phyloP scores from a whole-genome alignment of 2,113 vertebrate species.

The Okapia johnstoni region DNA sequence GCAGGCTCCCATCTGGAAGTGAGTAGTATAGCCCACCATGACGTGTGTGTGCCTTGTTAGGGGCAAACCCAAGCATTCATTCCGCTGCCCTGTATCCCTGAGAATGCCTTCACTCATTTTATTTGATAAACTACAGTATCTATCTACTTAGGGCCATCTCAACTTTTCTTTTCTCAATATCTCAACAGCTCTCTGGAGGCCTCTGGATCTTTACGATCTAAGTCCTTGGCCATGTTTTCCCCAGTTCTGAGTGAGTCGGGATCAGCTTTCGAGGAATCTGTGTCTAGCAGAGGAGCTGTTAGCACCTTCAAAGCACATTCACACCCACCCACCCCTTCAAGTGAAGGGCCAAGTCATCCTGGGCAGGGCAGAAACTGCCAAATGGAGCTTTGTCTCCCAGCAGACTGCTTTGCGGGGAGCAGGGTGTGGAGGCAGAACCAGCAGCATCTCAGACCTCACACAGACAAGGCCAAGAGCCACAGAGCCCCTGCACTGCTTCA shows the following conservation, averaged over 20 bases:
- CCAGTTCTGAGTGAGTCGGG: not conserved
- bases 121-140: not conserved
- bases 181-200: not conserved
- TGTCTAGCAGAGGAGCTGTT: not conserved
- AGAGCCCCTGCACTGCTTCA: not conserved
- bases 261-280: slow-evolving; percentile 40
- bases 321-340: not conserved
- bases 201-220: not conserved
- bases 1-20: not conserved
- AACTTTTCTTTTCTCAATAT: not conserved
- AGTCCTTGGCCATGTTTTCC: not conserved
- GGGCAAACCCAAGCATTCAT: not conserved
- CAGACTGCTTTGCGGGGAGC: not conserved
- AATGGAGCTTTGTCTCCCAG: not conserved
- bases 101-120: not conserved
- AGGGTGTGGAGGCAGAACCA: not conserved
- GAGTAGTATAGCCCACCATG: fast-evolving
- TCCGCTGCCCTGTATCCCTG: fast-evolving
- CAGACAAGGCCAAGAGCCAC: not conserved
- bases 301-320: not conserved
- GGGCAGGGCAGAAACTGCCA: not conserved
- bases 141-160: not conserved
- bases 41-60: fast-evolving
- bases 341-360: not conserved
- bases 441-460: not conserved